Evolutionary conservation across 2,888 invertebrate species (phyloP).

Genomic region (Hemithea aestivaria): DNA sequence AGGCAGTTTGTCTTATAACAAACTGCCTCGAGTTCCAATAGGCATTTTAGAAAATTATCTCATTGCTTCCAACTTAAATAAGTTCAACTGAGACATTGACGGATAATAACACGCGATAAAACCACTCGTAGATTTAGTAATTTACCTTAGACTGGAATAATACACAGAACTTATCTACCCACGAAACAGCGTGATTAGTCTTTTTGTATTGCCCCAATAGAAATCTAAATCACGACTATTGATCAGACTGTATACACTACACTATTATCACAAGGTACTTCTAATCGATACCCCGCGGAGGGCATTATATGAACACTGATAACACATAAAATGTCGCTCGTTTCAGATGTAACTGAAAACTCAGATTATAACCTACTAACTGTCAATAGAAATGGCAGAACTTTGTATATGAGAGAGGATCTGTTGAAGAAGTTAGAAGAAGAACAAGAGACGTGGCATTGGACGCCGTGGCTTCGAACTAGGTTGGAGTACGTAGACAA

Average conservation of each 20-base stretch:
- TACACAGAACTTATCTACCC: too few species aligned
- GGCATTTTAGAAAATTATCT: too few species aligned
- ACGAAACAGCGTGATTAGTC: too few species aligned
- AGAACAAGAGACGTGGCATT: conserved; percentile 60
- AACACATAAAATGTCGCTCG: conserved; percentile 12
- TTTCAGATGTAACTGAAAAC: conserved; percentile 44
- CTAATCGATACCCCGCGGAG: conserved; percentile 12
- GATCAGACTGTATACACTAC: background rate
- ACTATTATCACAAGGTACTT: conserved; percentile 20
- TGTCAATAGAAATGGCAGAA: conserved; percentile 48
- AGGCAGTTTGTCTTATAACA: too few species aligned
- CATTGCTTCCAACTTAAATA: too few species aligned
- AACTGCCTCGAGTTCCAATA: too few species aligned
- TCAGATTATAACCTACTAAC: conserved; percentile 22
- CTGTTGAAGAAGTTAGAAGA: conserved; percentile 47
- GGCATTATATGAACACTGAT: conserved; percentile 5
- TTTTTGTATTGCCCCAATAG: too few species aligned
- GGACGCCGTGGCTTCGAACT: conserved; percentile 66
- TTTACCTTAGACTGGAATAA: too few species aligned
- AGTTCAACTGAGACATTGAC: too few species aligned
- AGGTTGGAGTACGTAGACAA: conserved; percentile 49
- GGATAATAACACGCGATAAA: too few species aligned
- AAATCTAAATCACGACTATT: background rate
- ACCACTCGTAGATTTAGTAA: too few species aligned
- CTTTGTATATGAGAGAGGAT: conserved; percentile 47